Conservation (phyloP, 2,888 invertebrate genomes). For the Blastobasis adustella region DNA sequence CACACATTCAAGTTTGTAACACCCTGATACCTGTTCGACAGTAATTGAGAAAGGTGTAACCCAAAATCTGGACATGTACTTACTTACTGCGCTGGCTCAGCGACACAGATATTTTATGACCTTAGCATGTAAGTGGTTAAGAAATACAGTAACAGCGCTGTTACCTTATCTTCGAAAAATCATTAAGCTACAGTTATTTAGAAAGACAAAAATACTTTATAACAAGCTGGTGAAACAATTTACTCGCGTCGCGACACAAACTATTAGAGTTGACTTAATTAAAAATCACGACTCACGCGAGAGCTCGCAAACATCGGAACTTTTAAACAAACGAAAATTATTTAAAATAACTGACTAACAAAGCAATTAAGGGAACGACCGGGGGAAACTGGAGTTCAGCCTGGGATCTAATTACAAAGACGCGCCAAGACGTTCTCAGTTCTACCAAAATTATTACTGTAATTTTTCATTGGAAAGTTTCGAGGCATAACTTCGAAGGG, state of each 20-base stretch:
- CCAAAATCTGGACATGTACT: no score
- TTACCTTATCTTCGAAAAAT: no score
- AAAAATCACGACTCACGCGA: background rate
- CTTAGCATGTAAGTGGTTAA: no score
- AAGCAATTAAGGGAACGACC: constrained; percentile 46
- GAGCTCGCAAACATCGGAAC: constrained; percentile 3
- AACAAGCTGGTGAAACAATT: background rate
- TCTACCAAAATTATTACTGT: constrained; percentile 57
- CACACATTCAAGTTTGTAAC: no score
- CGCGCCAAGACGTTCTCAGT: constrained; percentile 45
- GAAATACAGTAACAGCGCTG: no score
- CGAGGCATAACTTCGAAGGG: constrained; percentile 37
- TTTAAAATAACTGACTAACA: constrained; percentile 37
- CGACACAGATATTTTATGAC: no score
- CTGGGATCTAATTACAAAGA: constrained; percentile 53
- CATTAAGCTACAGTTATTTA: no score
- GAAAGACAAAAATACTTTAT: no score
- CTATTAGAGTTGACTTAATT: background rate
- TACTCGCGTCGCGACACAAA: background rate
- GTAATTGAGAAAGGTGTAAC: no score
- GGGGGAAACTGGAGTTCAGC: constrained; percentile 39
- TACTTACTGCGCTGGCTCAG: no score
- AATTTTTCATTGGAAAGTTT: constrained; percentile 64
- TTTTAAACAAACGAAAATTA: constrained; percentile 3
- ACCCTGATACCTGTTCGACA: no score